These are phyloP conservation scores for Lophius piscatorius DNA, from an alignment of 2,113 vertebrate species.

Conservation along the genomic window DNA sequence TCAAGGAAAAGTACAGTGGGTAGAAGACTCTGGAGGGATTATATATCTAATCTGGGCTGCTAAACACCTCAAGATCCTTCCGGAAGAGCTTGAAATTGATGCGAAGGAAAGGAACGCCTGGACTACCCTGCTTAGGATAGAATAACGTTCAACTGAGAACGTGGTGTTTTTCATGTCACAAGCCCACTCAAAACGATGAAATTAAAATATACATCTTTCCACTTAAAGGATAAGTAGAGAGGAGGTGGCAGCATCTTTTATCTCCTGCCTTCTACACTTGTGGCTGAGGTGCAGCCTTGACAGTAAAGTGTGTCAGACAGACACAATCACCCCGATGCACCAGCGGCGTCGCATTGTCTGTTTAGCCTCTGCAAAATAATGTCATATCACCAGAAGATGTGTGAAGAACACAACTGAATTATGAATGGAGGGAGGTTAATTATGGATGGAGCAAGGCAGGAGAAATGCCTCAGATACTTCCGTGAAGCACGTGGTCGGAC, in stretches of 20 bases:
- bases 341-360: conserved; percentile 66
- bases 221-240: background rate
- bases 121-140: too few relatives aligned
- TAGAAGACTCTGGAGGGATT: too few relatives aligned
- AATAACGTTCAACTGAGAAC: too few relatives aligned
- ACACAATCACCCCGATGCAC: conserved; percentile 32
- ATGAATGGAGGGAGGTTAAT: conserved; percentile 75
- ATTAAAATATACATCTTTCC: background rate
- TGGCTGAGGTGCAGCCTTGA: conserved; percentile 43
- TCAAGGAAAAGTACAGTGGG: too few relatives aligned
- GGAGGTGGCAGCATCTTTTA: conserved; percentile 5
- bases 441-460: conserved; percentile 71
- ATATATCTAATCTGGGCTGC: too few relatives aligned
- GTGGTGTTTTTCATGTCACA: too few relatives aligned
- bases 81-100: too few relatives aligned
- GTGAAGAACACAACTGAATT: conserved; percentile 76
- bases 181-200: background rate
- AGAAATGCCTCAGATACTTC: conserved; percentile 70
- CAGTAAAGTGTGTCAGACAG: conserved; percentile 63
- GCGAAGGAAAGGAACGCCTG: too few relatives aligned
- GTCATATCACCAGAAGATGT: conserved; percentile 75
- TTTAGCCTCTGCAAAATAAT: conserved; percentile 71
- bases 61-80: too few relatives aligned
- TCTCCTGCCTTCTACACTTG: conserved; percentile 34
- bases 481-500: conserved; percentile 67